Evolutionary conservation across 2,888 invertebrate species (phyloP), one percentile per base, ranked within the genome.

Genomic region (Tethea ocularis): DNA sequence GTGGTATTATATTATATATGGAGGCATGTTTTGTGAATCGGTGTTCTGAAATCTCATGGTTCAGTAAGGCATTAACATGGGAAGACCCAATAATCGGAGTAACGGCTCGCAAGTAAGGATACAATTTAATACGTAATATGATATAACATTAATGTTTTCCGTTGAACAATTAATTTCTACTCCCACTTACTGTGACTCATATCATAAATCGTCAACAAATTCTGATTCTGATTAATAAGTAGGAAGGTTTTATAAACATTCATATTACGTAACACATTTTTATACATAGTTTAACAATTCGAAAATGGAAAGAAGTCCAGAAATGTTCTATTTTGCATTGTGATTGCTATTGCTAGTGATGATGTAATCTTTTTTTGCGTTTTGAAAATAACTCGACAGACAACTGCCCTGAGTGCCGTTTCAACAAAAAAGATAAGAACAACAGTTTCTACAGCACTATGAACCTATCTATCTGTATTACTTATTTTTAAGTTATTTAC

Each of bases 1-100:
- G 88, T 57, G 93, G 93, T n/a, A 84, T 93, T n/a, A 83, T 93
- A 55, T 76, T 94, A 41, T 94, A 83, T 67, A 87, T 93, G 85
- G 90, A 91, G 65, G 86, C 94, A 20, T 94, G 94, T 75, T 93
- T 93, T 66, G 87, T 90, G 22, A 83, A 72, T 60, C 80, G 89
- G 60, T 94, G 94, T 67, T 80, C 88, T 2, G 84, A 91, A 72
- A 82, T 86, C 62, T 93, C 94, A 15, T 94, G 94, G 94, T 93
- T 88, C 64, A 83, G 74, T 53, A 84, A 71, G 66, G 88, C 88
- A 22, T 67, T 89, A 60, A 78, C 76, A 58, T 83, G 80, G 81
- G 84, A 87, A 61, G 73, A 82, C 56, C 64, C 72, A 46, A 67
- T 66, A 56, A 64, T 56, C 22, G 71, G 71, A 17, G 64, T 72